Conservation (phyloP, 2,113 vertebrate species). For the Anas platyrhynchos region DNA sequence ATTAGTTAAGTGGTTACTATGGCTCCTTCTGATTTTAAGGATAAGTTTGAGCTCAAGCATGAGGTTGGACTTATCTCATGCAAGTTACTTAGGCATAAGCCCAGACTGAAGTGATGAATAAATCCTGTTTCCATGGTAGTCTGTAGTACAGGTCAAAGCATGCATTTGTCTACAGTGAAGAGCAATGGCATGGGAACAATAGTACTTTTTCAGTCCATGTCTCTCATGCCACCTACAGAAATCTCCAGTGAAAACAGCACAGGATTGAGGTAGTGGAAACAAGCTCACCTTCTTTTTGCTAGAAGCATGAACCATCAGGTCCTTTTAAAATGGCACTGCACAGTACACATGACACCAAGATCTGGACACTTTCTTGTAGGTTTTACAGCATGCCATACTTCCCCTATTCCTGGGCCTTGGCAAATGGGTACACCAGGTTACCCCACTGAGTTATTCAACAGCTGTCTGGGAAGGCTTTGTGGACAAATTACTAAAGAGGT, state of each 20-base stretch:
- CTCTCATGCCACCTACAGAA: background rate
- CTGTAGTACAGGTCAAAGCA: background rate
- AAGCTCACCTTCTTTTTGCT: background rate
- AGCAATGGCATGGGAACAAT: background rate
- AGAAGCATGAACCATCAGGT: background rate
- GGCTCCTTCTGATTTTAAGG: conserved; percentile 11
- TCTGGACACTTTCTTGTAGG: background rate
- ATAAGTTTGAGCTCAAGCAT: background rate
- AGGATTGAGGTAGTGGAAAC: accelerated
- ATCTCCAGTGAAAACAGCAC: accelerated
- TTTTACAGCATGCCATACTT: background rate
- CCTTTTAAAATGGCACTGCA: background rate
- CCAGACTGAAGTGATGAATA: background rate
- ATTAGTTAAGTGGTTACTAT: background rate
- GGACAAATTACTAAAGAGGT: background rate
- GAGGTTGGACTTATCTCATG: background rate
- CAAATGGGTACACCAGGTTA: background rate
- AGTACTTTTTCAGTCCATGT: background rate
- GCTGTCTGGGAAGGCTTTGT: background rate
- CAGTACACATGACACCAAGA: background rate
- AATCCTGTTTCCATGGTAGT: background rate
- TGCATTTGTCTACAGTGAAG: background rate
- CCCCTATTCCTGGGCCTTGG: background rate
- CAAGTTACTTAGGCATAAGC: background rate
- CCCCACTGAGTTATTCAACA: background rate